A percentile compares a stretch with the other conserved stretches of the same genome.
phyloP scores from a whole-genome alignment of 2,113 vertebrate genomes.

The Vanacampus margaritifer region DNA sequence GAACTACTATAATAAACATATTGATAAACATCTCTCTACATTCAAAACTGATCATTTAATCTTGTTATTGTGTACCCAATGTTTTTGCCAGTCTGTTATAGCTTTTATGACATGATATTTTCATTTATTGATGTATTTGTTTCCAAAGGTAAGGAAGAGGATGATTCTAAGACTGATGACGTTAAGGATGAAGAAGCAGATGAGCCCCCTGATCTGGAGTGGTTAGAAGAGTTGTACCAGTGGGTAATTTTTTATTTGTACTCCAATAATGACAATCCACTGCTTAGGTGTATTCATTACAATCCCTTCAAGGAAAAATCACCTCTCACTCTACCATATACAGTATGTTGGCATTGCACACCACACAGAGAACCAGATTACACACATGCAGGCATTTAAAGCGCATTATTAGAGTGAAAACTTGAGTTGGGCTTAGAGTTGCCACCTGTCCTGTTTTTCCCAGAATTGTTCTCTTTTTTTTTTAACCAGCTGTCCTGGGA shows the following conservation, averaged over 20 bases:
- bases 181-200: conserved; percentile 32
- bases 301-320: background rate
- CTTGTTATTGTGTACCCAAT: background rate
- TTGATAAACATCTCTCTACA: background rate
- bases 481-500: too few species aligned
- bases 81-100: background rate
- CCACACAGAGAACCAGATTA: background rate
- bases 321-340: background rate
- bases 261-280: background rate
- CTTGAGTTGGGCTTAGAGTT: too few species aligned
- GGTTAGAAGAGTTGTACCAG: conserved; percentile 54
- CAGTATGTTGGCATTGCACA: background rate
- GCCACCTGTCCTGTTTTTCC: too few species aligned
- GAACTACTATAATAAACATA: background rate
- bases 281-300: background rate
- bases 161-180: conserved; percentile 5
- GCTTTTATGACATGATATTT: background rate
- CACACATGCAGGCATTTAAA: background rate
- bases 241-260: conserved; percentile 29
- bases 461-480: too few species aligned
- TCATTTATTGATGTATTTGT: background rate
- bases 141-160: conserved; percentile 7
- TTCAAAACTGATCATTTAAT: too few species aligned
- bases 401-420: background rate
- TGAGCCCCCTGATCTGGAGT: conserved; percentile 46